Evolutionary conservation across 1,140 invertebrate genomes (phyloP).

Genomic region (Piezodorus guildinii): DNA sequence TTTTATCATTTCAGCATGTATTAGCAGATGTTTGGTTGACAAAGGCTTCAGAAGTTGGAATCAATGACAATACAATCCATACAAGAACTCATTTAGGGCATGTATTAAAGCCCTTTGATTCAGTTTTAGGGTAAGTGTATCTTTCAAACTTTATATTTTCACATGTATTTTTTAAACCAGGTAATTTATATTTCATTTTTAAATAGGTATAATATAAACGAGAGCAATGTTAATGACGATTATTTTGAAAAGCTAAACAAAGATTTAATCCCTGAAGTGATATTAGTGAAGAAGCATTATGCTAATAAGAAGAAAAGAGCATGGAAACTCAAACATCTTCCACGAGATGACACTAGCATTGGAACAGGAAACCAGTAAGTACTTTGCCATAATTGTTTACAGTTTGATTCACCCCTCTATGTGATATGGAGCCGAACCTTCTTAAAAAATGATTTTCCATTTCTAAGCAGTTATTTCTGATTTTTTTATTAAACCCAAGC

Average conservation of each 20-base stretch:
- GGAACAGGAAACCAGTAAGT: conserved; percentile 56
- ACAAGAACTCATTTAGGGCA: conserved; percentile 89
- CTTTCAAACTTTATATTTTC: conserved; percentile 15
- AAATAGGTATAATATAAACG: conserved; percentile 68
- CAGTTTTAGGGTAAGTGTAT: conserved; percentile 64
- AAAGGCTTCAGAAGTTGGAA: conserved; percentile 75
- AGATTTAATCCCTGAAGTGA: conserved; percentile 71
- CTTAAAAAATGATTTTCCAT: too few species aligned
- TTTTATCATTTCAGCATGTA: conserved; percentile 51
- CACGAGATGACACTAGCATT: conserved; percentile 46
- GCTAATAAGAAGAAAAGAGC: conserved; percentile 65
- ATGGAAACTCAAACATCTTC: conserved; percentile 88
- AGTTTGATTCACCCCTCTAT: too few species aligned
- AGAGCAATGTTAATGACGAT: conserved; percentile 80
- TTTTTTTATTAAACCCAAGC: too few species aligned
- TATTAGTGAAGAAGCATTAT: conserved; percentile 88
- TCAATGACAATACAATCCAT: conserved; percentile 70
- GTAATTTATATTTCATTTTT: conserved; percentile 1
- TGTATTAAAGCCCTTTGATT: conserved; percentile 84
- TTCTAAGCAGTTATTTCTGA: too few species aligned
- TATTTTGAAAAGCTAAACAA: conserved; percentile 74
- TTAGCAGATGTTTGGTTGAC: conserved; percentile 91
- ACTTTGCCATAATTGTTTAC: conserved; percentile 17
- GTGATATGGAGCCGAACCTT: too few species aligned
- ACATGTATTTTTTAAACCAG: too few species aligned